Percentiles rank a stretch among this genome's conserved stretches.
phyloP scores from a whole-genome alignment of 2,888 invertebrate genomes.

The Melanostoma mellinum region DNA sequence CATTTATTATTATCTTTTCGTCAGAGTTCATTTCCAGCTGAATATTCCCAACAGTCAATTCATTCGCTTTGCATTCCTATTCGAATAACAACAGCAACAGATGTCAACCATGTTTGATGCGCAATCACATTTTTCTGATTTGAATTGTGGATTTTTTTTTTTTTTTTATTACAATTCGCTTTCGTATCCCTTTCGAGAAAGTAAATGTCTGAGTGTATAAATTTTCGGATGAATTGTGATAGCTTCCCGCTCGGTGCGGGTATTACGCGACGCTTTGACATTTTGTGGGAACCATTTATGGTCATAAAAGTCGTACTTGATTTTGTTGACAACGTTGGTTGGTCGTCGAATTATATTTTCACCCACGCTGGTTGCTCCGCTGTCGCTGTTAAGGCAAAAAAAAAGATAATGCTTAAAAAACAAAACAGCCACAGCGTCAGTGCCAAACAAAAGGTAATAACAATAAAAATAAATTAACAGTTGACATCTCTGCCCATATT shows the following conservation, averaged over 20 bases:
- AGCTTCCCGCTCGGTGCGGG: background rate
- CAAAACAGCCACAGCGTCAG: constrained; percentile 2
- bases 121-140: constrained; percentile 40
- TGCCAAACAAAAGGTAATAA: constrained; percentile 59
- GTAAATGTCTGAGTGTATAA: background rate
- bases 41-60: constrained; percentile 26
- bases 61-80: constrained; percentile 31
- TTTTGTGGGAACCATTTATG: constrained; percentile 54
- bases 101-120: constrained; percentile 50
- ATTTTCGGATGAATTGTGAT: constrained; percentile 21
- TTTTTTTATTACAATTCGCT: constrained; percentile 8
- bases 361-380: constrained; percentile 35
- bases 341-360: constrained; percentile 25
- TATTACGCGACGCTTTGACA: background rate
- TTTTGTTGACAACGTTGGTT: constrained; percentile 23
- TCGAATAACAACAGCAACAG: constrained; percentile 43
- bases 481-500: constrained; percentile 66
- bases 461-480: constrained; percentile 66
- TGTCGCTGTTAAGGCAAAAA: constrained; percentile 1
- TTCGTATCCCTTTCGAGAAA: constrained; percentile 26
- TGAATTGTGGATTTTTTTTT: constrained; percentile 22
- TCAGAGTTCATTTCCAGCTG: constrained; percentile 7
- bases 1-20: constrained; percentile 20
- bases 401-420: constrained; percentile 1
- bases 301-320: constrained; percentile 56